Percentiles rank a stretch among this genome's conserved stretches.
Conservation (phyloP, 2,888 invertebrate genomes). For the Melipona bicolor region DNA sequence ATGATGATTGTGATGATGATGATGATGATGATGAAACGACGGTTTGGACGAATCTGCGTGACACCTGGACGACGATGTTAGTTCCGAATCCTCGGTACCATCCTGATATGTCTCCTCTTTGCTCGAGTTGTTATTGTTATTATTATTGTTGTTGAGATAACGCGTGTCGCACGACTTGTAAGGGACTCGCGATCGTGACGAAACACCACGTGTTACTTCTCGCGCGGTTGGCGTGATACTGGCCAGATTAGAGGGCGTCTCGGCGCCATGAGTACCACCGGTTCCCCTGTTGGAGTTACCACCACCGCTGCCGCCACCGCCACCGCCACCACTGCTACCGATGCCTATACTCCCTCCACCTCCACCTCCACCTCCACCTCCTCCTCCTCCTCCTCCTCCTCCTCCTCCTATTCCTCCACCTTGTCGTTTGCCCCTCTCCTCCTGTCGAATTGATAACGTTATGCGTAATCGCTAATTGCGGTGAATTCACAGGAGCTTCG, state of each 20-base stretch:
- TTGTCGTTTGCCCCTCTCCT: constrained; percentile 76
- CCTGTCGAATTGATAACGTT: constrained; percentile 68
- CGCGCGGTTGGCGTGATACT: constrained; percentile 83
- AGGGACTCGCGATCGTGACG: constrained; percentile 73
- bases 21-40: constrained; percentile 41
- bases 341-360: constrained; percentile 68
- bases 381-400: constrained; percentile 15
- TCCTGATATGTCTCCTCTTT: constrained; percentile 64
- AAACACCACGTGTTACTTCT: constrained; percentile 77
- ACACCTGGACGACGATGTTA: constrained; percentile 43
- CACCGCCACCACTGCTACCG: constrained; percentile 58
- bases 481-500: constrained; percentile 6
- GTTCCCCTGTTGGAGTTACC: constrained; percentile 74
- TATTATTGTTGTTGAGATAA: constrained; percentile 37
- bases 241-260: constrained; percentile 81
- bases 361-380: constrained; percentile 33
- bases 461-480: constrained; percentile 42
- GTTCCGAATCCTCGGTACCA: constrained; percentile 56
- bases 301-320: constrained; percentile 68
- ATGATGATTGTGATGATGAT: constrained; percentile 7
- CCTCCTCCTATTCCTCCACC: constrained; percentile 75
- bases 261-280: constrained; percentile 76
- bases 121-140: constrained; percentile 45
- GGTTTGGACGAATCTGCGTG: constrained; percentile 47
- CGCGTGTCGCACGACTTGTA: constrained; percentile 71